Percentiles rank a stretch among this genome's conserved stretches.
Evolutionary conservation across 2,888 invertebrate genomes (phyloP).

Genomic region (Epiblema foenella): DNA sequence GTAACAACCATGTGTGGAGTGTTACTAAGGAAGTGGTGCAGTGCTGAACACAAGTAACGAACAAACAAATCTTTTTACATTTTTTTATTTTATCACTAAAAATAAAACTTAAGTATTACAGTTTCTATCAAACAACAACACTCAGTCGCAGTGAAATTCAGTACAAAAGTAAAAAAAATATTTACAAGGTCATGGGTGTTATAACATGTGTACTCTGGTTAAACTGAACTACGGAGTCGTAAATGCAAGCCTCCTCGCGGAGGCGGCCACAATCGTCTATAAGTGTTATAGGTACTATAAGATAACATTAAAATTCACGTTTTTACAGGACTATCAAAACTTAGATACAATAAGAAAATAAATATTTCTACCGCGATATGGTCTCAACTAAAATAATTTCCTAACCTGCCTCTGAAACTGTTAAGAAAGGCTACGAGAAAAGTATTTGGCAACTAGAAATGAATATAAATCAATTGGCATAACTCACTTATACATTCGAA

Average conservation of each 20-base stretch:
- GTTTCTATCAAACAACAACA: constrained; percentile 83
- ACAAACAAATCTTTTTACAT: constrained; percentile 70
- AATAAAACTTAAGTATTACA: constrained; percentile 84
- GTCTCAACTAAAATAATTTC: constrained; percentile 68
- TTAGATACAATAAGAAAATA: constrained; percentile 72
- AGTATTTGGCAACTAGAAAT: constrained; percentile 82
- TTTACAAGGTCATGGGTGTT: constrained; percentile 76
- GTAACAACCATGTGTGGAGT: constrained; percentile 48
- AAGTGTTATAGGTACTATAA: constrained; percentile 53
- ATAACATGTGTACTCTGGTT: constrained; percentile 56
- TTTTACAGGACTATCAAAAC: constrained; percentile 61
- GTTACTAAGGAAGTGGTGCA: constrained; percentile 71
- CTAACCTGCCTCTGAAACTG: constrained; percentile 75
- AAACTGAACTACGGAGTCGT: constrained; percentile 66
- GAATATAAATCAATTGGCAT: constrained; percentile 74
- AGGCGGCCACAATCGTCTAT: constrained; percentile 45
- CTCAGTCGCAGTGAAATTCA: constrained; percentile 81
- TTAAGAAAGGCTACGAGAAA: constrained; percentile 70
- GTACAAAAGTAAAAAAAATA: constrained; percentile 69
- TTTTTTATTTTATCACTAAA: constrained; percentile 85
- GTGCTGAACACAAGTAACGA: constrained; percentile 69
- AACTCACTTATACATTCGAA: constrained; percentile 62
- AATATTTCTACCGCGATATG: constrained; percentile 76
- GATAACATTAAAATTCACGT: constrained; percentile 48
- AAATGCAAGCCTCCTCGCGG: constrained; percentile 70